A percentile compares a stretch with the other conserved stretches of the same genome.
Evolutionary conservation across 1,140 invertebrate genomes (phyloP).

Genomic region (Drosophila ironensis): DNA sequence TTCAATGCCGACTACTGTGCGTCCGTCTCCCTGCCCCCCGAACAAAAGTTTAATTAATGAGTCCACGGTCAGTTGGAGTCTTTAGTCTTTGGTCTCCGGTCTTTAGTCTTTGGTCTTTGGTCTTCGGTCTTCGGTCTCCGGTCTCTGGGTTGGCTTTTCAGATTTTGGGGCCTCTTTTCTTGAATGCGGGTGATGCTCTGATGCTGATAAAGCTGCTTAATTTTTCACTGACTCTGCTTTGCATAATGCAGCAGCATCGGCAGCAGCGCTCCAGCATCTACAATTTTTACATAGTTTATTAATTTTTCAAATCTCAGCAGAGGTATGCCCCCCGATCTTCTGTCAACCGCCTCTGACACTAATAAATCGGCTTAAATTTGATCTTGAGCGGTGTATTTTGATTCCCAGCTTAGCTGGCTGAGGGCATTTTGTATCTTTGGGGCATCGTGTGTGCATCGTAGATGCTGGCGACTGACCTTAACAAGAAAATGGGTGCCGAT

Average conservation of each 20-base stretch:
- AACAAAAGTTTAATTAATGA: slow-evolving; percentile 66
- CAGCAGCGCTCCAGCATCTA: slow-evolving; percentile 15
- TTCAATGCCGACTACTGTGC: slow-evolving; percentile 78
- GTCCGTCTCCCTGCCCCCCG: slow-evolving; percentile 3
- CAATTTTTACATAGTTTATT: slow-evolving; percentile 67
- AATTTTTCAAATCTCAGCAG: slow-evolving; percentile 51
- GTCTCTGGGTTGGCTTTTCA: slow-evolving; percentile 1
- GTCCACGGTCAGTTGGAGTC: slow-evolving; percentile 58
- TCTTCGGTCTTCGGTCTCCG: slow-evolving; percentile 21
- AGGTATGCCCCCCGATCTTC: slow-evolving; percentile 13
- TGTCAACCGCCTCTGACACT: slow-evolving; percentile 54
- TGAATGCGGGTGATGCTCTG: slow-evolving; percentile 69
- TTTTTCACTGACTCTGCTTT: slow-evolving; percentile 69
- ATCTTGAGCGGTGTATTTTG: slow-evolving; percentile 60
- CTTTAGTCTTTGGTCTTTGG: slow-evolving; percentile 2
- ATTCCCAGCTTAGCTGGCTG: slow-evolving; percentile 21
- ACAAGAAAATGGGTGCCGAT: slow-evolving; percentile 18
- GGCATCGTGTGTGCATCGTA: slow-evolving; percentile 15
- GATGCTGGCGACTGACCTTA: slow-evolving; percentile 24
- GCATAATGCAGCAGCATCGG: slow-evolving; percentile 60
- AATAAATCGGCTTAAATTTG: slow-evolving; percentile 79
- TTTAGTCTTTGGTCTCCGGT: slow-evolving; percentile 29
- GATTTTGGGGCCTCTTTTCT: slow-evolving; percentile 25
- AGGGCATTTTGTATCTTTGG: slow-evolving; percentile 12
- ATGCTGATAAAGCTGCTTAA: slow-evolving; percentile 75